These are phyloP conservation scores for Phaetusa simplex DNA, from an alignment of 2,113 vertebrate genomes.

Conservation along the genomic window DNA sequence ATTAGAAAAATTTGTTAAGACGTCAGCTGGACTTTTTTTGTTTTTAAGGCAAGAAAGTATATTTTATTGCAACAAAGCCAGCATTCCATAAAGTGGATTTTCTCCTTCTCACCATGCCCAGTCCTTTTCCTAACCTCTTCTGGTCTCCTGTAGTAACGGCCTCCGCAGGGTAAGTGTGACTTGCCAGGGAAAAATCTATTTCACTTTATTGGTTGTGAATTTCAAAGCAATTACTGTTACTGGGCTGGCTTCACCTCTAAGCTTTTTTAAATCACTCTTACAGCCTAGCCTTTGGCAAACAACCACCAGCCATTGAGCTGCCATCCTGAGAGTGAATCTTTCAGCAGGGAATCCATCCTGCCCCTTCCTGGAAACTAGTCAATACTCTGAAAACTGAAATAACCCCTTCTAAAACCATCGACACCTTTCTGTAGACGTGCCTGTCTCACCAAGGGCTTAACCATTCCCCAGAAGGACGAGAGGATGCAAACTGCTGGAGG, in stretches of 20 bases:
- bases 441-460: neutral
- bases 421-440: neutral
- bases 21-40: neutral
- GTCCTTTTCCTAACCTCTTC: neutral
- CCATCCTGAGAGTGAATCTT: neutral
- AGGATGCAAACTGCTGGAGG: neutral
- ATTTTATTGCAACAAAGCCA: neutral
- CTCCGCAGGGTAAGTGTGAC: neutral
- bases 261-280: neutral
- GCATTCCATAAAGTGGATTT: neutral
- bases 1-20: neutral
- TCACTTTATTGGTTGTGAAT: neutral
- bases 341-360: neutral
- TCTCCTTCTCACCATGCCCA: neutral
- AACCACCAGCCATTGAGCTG: neutral
- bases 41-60: neutral
- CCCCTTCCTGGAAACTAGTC: neutral
- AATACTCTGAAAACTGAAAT: neutral
- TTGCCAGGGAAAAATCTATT: neutral
- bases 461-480: neutral
- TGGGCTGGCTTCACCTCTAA: neutral
- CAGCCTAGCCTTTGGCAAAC: neutral
- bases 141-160: neutral
- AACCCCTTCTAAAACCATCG: neutral
- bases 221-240: neutral